Evolutionary conservation across 2,113 vertebrate species (phyloP), one percentile per base, ranked within the genome.

Genomic region (Octodon degus): DNA sequence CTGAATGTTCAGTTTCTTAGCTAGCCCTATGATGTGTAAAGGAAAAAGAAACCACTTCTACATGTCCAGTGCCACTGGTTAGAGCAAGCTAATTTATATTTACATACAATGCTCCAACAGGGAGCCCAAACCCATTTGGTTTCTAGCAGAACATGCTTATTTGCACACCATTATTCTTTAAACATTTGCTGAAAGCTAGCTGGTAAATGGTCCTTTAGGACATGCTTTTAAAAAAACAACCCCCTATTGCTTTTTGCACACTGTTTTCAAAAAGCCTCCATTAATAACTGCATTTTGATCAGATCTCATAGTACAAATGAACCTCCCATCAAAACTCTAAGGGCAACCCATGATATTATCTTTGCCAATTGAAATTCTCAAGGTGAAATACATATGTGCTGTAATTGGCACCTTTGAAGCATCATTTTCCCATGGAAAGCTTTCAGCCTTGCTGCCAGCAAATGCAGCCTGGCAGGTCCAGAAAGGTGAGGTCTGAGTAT

Each of bases 321-420:
- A 97, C 90, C 88, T 95, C 93, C 97, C 95, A 94, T 94, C 92
- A 92, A 95, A 97, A 96, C 96, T 96, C 94, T 89, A 92, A 95
- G 96, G 97, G 97, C 97, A 97, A 86, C 92, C 95, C 90, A 95
- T 84, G 93, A 96, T 97, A 97, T 97, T 97, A 95, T 97, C 97
- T 96, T 93, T 85, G 92, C 96, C 96, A 88, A 97, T 97, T 97
- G 96, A 97, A 97, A 96, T 98, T 96, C 85, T 93, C 47, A 63
- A 97, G 89, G 55, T 43, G 68, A 97, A 96, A 81, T 63, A 55
- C 88, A 40, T 91, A 96, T 93, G 84, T 58, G 53, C 74, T 81
- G 50, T 47, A 40, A 94, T 55, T 96, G 68, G 20, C 60, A 96
- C 88, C 82, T 96, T 96, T 92, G 97, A 97, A 97, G 96, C 96